Evolutionary conservation across 1,140 invertebrate species (phyloP), one percentile per base, ranked within the genome.

Genomic region (Papilio machaon): DNA sequence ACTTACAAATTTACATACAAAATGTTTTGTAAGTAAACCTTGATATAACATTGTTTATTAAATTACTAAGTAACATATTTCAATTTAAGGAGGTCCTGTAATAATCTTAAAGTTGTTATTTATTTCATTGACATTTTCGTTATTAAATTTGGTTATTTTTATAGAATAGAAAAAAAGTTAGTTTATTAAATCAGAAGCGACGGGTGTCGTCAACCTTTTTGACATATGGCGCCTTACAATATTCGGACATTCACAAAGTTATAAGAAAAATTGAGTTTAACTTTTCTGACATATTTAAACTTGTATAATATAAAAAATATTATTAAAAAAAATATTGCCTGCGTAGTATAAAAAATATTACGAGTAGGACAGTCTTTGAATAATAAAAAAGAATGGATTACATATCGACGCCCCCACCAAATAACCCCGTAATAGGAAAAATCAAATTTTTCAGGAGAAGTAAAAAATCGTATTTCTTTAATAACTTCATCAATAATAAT

Each of bases 141-240:
- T 70, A 35, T 70, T 70, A 8, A 30, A 70, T 0, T 38, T 38
- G 15, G 23, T 35, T 70, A 67, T 70, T 70, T 70, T 70, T 30
- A n/a, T 60, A n/a, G 23, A 30, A 35, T 15, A 35, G 23, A 70
- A 23, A 17, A 60, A 19, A 70, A 38, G 10, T 70, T 17, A 9
- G 10, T 70, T 70, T 70, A 70, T 70, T 70, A 35, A 70, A 38
- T 70, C 64, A 15, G 30, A 2, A 2, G 64, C 64, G 64, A 70
- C 64, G 64, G 64, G 64, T 70, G 60, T 67, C 6, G 23, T 15
- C 64, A 35, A 70, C 64, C 64, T 70, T 70, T 70, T 70, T 70
- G 64, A 35, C 64, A 70, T 70, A 70, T 70, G 64, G 30, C 30
- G 64, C 64, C 30, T 67, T 35, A 67, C 64, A 67, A 67, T 30